Conservation (phyloP, 2,888 invertebrate genomes). For the Hirtodrosophila confusa region DNA sequence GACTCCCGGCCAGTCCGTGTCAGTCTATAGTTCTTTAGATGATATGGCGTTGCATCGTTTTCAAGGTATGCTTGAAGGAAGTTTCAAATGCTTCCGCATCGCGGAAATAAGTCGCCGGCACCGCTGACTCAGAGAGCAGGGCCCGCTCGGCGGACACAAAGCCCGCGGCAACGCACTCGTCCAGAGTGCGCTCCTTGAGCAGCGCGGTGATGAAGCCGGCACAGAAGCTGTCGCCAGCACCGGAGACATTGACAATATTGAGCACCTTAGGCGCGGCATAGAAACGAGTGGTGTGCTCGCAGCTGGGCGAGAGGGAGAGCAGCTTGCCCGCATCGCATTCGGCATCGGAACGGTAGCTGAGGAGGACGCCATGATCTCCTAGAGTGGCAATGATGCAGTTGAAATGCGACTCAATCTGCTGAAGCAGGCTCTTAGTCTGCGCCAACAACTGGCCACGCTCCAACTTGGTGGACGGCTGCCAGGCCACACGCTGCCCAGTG, state of each 20-base stretch:
- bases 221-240: slow-evolving; percentile 91
- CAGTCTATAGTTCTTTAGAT: slow-evolving; percentile 27
- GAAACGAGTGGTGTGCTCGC: slow-evolving; percentile 53
- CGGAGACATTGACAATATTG: slow-evolving; percentile 89
- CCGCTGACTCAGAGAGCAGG: slow-evolving; percentile 86
- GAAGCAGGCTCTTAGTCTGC: slow-evolving; percentile 79
- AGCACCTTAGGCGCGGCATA: slow-evolving; percentile 67
- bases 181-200: slow-evolving; percentile 86
- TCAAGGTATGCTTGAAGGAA: slow-evolving; percentile 37
- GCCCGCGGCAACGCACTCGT: slow-evolving; percentile 87
- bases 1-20: slow-evolving; percentile 1
- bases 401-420: slow-evolving; percentile 84
- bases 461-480: slow-evolving; percentile 31
- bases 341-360: slow-evolving; percentile 78
- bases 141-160: slow-evolving; percentile 87
- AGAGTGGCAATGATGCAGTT: slow-evolving; percentile 87
- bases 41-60: slow-evolving; percentile 39
- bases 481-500: slow-evolving; percentile 45
- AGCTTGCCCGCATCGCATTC: slow-evolving; percentile 30
- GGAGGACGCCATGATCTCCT: slow-evolving; percentile 86
- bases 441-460: slow-evolving; percentile 47
- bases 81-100: slow-evolving; percentile 44
- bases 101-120: slow-evolving; percentile 85
- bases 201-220: slow-evolving; percentile 89
- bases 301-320: slow-evolving; percentile 58